Evolutionary conservation across 2,797 vertebrate species (phyloP).

Genomic region (Saguinus oedipus): DNA sequence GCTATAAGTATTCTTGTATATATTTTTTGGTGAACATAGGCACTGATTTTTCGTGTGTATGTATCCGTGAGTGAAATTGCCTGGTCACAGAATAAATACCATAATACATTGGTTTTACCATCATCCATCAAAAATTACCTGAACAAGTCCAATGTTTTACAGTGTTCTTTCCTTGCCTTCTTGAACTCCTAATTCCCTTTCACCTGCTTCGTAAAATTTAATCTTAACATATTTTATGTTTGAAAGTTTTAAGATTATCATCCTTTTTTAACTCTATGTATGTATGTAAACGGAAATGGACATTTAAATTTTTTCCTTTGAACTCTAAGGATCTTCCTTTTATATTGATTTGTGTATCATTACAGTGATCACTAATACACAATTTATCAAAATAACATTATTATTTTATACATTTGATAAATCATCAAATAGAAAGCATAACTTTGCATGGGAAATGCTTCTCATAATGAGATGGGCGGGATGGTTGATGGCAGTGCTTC

Average conservation of each 20-base stretch:
- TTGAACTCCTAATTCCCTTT: neutral
- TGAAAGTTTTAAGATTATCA: neutral
- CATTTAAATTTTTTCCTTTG: conserved; percentile 1
- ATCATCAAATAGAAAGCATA: neutral
- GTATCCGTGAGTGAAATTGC: neutral
- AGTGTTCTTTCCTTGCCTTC: neutral
- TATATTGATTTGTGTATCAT: conserved; percentile 6
- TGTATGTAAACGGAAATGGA: conserved; percentile 2
- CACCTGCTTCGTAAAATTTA: neutral
- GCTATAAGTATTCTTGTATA: neutral
- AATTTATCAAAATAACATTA: neutral
- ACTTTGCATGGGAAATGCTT: neutral
- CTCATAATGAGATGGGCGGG: neutral
- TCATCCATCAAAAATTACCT: neutral
- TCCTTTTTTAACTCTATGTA: conserved; percentile 1
- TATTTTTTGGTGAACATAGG: neutral
- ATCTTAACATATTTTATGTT: neutral
- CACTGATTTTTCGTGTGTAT: neutral
- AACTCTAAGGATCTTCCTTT: neutral
- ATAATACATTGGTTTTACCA: neutral
- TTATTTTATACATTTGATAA: neutral
- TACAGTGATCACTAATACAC: neutral
- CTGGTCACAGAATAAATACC: neutral
- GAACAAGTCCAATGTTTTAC: neutral
- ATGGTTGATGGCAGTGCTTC: neutral